Evolutionary conservation across 2,888 invertebrate genomes (phyloP).

Genomic region (Orchesellides sinensis): DNA sequence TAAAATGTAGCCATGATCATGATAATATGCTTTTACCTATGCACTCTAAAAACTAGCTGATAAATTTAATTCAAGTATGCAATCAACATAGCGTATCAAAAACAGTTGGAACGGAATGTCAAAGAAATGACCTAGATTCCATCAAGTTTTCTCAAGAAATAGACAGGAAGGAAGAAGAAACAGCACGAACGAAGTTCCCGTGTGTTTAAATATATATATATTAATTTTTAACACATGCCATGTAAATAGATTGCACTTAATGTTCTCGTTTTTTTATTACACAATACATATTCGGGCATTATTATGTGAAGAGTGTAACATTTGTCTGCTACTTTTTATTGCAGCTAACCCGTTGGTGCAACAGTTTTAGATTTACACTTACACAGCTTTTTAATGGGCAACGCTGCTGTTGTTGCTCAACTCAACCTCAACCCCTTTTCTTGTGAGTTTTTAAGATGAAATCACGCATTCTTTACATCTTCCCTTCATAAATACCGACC

Average conservation of each 20-base stretch:
- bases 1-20: too few relatives aligned
- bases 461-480: slow-evolving; percentile 38
- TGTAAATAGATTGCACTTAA: neutral
- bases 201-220: too few relatives aligned
- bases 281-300: neutral
- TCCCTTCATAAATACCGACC: slow-evolving; percentile 10
- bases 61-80: slow-evolving; percentile 12
- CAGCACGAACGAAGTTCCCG: slow-evolving; percentile 16
- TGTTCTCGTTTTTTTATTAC: neutral
- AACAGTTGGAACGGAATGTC: neutral
- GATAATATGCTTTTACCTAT: too few relatives aligned
- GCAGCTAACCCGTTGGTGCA: too few relatives aligned
- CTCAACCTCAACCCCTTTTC: slow-evolving; percentile 26
- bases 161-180: slow-evolving; percentile 38
- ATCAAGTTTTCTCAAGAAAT: neutral
- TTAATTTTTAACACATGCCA: slow-evolving; percentile 10
- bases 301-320: too few relatives aligned
- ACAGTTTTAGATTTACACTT: too few relatives aligned
- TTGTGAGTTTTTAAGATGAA: slow-evolving; percentile 29
- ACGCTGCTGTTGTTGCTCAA: slow-evolving; percentile 14
- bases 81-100: neutral
- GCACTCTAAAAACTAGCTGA: too few relatives aligned
- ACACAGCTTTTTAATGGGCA: too few relatives aligned
- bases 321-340: too few relatives aligned
- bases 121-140: neutral